These are phyloP conservation scores for Sepioteuthis lessoniana DNA, from an alignment of 2,888 invertebrate species.

Conservation along the genomic window DNA sequence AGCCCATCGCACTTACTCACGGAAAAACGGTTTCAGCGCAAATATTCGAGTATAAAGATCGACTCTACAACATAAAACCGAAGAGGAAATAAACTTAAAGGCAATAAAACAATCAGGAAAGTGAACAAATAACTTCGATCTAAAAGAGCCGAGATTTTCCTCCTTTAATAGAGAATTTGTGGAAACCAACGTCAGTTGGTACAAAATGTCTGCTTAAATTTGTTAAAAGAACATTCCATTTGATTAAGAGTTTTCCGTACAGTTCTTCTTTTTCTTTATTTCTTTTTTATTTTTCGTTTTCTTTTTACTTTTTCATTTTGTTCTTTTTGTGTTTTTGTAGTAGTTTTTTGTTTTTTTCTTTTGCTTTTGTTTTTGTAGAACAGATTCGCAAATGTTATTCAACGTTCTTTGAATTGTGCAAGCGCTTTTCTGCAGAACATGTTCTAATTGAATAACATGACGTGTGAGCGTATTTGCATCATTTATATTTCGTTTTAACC, in stretches of 20 bases:
- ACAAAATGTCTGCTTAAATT: background rate
- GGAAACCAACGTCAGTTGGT: background rate
- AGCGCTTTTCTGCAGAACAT: background rate
- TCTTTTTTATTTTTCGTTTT: background rate
- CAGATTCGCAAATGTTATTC: background rate
- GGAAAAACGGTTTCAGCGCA: background rate
- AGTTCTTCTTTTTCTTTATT: no score
- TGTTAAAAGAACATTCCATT: constrained; percentile 33
- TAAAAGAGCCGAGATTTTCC: background rate
- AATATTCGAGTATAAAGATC: background rate
- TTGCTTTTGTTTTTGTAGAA: no score
- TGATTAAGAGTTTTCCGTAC: background rate
- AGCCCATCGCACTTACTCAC: background rate
- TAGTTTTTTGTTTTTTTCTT: no score
- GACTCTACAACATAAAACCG: background rate
- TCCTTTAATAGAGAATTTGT: background rate
- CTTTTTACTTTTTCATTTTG: no score
- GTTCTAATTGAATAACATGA: background rate
- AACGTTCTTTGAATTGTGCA: background rate
- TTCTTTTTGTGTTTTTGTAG: no score
- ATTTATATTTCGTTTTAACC: background rate
- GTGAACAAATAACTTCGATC: background rate
- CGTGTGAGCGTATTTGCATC: background rate
- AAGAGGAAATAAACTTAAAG: background rate
- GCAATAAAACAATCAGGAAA: background rate